These are phyloP conservation scores for Myoxocephalus aenaeus DNA, from an alignment of 2,797 vertebrate genomes.

Conservation along the genomic window DNA sequence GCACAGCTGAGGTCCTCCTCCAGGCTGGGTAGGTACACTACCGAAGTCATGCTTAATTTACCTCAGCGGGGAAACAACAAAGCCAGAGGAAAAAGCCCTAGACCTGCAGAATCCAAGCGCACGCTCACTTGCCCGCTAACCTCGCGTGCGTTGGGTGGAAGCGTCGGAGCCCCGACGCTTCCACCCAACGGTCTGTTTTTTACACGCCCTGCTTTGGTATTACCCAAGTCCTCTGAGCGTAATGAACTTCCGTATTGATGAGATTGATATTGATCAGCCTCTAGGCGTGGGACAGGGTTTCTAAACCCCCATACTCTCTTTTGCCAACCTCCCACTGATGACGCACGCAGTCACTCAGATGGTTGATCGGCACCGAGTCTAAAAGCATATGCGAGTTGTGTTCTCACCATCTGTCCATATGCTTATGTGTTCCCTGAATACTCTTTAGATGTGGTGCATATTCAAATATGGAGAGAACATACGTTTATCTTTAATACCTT, in stretches of 20 bases:
- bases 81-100: slow-evolving; percentile 27
- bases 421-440: not conserved
- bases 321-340: slow-evolving; percentile 11
- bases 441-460: not conserved
- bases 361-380: not conserved
- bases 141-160: too few species aligned
- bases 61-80: slow-evolving; percentile 46
- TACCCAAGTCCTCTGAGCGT: slow-evolving; percentile 1
- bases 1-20: slow-evolving; percentile 61
- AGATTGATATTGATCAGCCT: slow-evolving; percentile 43
- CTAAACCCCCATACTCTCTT: not conserved
- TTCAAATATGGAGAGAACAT: slow-evolving; percentile 11
- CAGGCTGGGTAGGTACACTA: slow-evolving; percentile 34
- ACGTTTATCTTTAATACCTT: not conserved
- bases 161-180: not conserved
- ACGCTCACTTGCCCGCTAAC: slow-evolving; percentile 19
- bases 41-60: slow-evolving; percentile 54
- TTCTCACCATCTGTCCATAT: slow-evolving; percentile 15
- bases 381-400: slow-evolving; percentile 17
- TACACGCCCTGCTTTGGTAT: slow-evolving; percentile 1
- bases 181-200: not conserved
- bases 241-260: slow-evolving; percentile 30
- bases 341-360: slow-evolving; percentile 2
- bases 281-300: not conserved
- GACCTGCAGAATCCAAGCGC: slow-evolving; percentile 27